Base-by-base conservation (phyloP, 2,888 invertebrate species). In the Macrosoma leucophasiata region DNA sequence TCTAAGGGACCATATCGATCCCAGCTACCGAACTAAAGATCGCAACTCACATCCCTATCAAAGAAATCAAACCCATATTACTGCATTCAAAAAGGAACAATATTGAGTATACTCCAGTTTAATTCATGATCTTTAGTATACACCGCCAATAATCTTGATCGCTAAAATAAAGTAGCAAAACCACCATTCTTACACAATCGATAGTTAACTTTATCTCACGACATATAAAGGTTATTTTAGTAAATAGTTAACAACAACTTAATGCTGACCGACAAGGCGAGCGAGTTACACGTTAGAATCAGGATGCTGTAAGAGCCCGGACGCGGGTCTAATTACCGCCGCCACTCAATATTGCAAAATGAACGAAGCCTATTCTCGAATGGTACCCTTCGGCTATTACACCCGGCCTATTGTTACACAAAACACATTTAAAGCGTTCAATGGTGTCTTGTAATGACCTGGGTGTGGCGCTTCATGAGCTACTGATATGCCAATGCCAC, bases 301-400 rank as follows among this genome's bases (percentile, higher is more conserved):
- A 75, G 79, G 81, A 78, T 79, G 77, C 77, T 72, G 78, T 74
- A 75, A 77, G 24, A 29, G 34, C 61, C 69, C 72, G 75, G 75
- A 76, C 71, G 70, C 66, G 56, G 66, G 49, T 78, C 79, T 79
- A 81, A 82, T 84, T 82, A 78, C 74, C 65, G 54, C 64, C 67
- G 72, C 63, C 71, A 72, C 68, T 76, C 73, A 68, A 74, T 75
- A 70, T 82, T 84, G 78, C 81, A 73, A 79, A 77, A 82, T 67
- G 61, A 53, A 58, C 61, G 59, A 67, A 70, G 66, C 64, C 66
- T 67, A 70, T 72, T 69, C 66, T 69, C 55, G 58, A 54, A 51
- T 41, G 41, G 50, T 67, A 72, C 72, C 74, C 72, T 60, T 63
- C 57, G 68, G 68, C 72, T 66, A 67, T 71, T 72, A 63, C 60